Evolutionary conservation across 1,140 invertebrate species (phyloP).

Genomic region (Dreissena polymorpha): DNA sequence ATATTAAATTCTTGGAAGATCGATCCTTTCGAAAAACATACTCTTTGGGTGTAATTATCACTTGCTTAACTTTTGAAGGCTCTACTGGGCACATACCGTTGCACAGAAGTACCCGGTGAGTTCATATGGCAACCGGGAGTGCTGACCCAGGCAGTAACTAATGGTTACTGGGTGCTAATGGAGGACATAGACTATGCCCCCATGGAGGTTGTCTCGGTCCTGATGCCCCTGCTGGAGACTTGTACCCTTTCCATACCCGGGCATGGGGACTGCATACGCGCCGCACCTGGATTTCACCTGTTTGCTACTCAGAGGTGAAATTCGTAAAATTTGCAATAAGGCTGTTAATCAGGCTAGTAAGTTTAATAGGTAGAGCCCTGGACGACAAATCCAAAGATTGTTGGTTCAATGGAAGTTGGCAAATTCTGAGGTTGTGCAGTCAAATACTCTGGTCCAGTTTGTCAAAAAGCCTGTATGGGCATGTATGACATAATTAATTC

Average conservation of each 20-base stretch:
- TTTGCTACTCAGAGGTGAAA: slow-evolving; percentile 92
- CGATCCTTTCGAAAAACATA: neutral
- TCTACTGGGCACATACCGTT: slow-evolving; percentile 95
- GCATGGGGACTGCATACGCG: slow-evolving; percentile 89
- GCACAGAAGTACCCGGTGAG: slow-evolving; percentile 97
- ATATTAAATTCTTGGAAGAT: too few relatives aligned
- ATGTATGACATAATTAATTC: too few relatives aligned
- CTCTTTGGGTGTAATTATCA: neutral
- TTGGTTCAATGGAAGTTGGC: too few relatives aligned
- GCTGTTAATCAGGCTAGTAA: too few relatives aligned
- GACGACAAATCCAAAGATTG: too few relatives aligned
- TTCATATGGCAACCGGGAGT: slow-evolving; percentile 97
- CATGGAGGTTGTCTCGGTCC: slow-evolving; percentile 93
- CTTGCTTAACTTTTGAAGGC: slow-evolving; percentile 81
- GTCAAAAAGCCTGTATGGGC: too few relatives aligned
- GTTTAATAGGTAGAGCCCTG: too few relatives aligned
- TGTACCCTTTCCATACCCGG: slow-evolving; percentile 91
- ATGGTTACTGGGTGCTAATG: slow-evolving; percentile 95
- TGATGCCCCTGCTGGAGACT: slow-evolving; percentile 92
- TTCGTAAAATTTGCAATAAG: neutral
- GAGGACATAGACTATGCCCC: slow-evolving; percentile 98
- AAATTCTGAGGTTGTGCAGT: too few relatives aligned
- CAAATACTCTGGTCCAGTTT: too few relatives aligned
- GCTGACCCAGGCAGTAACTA: slow-evolving; percentile 87
- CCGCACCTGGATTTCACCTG: slow-evolving; percentile 92